Evolutionary conservation across 2,113 vertebrate genomes (phyloP).

Genomic region (Acrocephalus arundinaceus): DNA sequence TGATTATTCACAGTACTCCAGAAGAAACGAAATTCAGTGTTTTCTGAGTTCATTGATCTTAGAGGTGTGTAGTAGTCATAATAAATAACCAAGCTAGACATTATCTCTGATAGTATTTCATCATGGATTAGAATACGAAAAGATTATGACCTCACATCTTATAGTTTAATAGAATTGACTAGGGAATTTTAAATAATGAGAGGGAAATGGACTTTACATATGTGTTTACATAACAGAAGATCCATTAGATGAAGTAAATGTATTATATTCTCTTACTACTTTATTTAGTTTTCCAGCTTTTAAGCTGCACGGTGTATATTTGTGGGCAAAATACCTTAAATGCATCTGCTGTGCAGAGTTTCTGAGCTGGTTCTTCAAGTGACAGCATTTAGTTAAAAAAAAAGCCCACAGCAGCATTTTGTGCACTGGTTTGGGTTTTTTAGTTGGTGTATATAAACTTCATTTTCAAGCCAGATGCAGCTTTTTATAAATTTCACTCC

Average conservation of each 20-base stretch:
- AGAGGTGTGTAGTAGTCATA: not conserved
- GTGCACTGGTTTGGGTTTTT: not conserved
- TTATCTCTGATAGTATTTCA: not conserved
- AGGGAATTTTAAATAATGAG: not conserved
- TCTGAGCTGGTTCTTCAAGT: not conserved
- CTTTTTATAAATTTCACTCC: not conserved
- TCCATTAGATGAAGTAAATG: not conserved
- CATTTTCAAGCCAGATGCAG: not conserved
- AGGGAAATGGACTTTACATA: not conserved
- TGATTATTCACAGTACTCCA: not conserved
- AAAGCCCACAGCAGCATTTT: not conserved
- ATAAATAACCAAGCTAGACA: not conserved
- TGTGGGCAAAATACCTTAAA: not conserved
- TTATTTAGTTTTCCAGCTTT: not conserved
- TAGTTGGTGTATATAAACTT: not conserved
- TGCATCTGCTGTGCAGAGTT: not conserved
- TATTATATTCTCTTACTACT: not conserved
- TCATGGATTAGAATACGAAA: not conserved
- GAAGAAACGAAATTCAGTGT: not conserved
- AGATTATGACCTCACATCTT: not conserved
- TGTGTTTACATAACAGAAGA: not conserved
- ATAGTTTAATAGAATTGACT: not conserved
- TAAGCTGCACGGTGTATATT: not conserved
- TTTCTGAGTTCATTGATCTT: not conserved
- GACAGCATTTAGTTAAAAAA: not conserved